Base-by-base conservation (phyloP, 2,113 vertebrate species). In the Cottus gobio region DNA sequence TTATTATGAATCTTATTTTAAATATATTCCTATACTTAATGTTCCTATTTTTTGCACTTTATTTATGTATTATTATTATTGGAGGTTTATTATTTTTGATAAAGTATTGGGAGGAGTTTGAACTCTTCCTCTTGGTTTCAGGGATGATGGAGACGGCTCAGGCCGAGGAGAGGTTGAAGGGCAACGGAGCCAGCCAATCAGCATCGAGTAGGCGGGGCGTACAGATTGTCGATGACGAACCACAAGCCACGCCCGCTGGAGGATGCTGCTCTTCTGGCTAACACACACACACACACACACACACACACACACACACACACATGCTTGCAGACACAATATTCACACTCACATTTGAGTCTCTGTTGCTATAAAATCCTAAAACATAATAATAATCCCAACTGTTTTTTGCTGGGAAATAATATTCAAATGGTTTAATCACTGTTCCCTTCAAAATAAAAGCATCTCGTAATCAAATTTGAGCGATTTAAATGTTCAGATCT, bases 121-220 rank as follows among this genome's bases (percentile, higher is more conserved):
- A n/a, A n/a, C n/a, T n/a, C 6, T 37, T 37, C n/a, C n/a, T 34
- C 58, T 61, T 30, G 26, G 20, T 60, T 71, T 18, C 85, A 99
- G 98, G 98, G 88, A 99, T 99, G 98, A 99, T 99, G 95, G 97
- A 99, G 91, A 98, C 95, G 0, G 98, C 97, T 71, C 97, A 98
- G 90, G 95, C 95, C 26, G 98, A 99, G 62, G 97, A 98, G 93
- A 94, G 96, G 87, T 94, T 95, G 71, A 97, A 96, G 95, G 97
- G 97, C 68, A 97, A 99, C 52, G 97, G 97, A 63, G 94, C 96
- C 70, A 96, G 95, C 91, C 96, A 97, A 46, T 93, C 95, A 6
- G 95, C 96, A 85, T 83, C 79, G 39, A 92, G 95, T 48, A 93
- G 97, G 83, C 94, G 98, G 78, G 98, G 98, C 13, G 97, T 99